These are phyloP conservation scores for Aphaenogaster floridana DNA, from an alignment of 1,140 invertebrate species.

Conservation along the genomic window DNA sequence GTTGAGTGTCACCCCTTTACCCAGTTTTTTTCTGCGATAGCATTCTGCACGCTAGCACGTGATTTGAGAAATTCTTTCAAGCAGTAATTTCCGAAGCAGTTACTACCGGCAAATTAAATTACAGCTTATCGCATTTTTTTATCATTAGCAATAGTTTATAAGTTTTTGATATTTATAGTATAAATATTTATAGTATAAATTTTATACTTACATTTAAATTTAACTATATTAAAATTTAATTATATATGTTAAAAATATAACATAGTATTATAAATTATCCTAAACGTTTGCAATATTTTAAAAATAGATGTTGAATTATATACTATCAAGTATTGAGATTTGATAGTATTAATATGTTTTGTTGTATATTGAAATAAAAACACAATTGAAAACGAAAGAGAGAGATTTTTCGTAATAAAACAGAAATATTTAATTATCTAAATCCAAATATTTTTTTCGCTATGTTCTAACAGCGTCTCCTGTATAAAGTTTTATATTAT, in stretches of 20 bases:
- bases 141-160: neutral
- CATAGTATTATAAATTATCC: neutral
- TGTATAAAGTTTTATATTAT: neutral
- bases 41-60: neutral
- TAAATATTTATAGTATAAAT: too few species aligned
- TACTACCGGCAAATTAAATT: neutral
- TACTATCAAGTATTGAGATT: neutral
- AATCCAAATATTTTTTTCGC: neutral
- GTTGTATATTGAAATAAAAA: neutral
- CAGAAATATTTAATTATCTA: constrained; percentile 1
- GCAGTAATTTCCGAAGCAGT: neutral
- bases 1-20: neutral
- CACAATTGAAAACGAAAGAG: neutral
- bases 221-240: neutral
- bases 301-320: neutral
- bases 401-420: neutral
- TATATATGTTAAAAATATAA: neutral
- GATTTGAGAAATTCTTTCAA: neutral
- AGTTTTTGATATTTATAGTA: neutral
- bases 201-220: neutral
- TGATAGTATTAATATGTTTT: neutral
- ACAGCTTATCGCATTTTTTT: neutral
- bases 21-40: neutral
- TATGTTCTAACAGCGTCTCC: neutral
- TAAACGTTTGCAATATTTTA: neutral